These are phyloP conservation scores for Sapayoa aenigma DNA, from an alignment of 2,113 vertebrate species.

Conservation along the genomic window DNA sequence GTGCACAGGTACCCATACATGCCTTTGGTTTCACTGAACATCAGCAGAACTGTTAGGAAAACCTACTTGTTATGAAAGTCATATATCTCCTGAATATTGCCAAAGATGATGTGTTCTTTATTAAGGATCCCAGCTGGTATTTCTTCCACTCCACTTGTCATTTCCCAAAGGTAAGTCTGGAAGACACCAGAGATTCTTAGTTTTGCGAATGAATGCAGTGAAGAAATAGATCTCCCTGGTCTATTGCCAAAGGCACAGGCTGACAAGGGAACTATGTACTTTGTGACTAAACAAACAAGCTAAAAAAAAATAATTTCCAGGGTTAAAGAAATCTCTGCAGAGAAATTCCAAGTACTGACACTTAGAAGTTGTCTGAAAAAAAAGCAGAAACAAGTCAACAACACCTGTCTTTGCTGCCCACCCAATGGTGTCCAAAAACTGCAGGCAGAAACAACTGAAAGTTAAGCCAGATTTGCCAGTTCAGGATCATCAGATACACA, in stretches of 20 bases:
- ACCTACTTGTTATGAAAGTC: conserved; percentile 98
- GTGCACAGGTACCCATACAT: background rate
- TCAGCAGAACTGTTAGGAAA: background rate
- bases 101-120: conserved; percentile 94
- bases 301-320: background rate
- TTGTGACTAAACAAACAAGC: background rate
- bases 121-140: conserved; percentile 90
- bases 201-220: conserved; percentile 1
- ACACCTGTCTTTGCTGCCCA: background rate
- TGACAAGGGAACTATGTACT: background rate
- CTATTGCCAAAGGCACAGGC: background rate
- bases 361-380: background rate
- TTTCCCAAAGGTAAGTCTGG: conserved; percentile 97
- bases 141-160: conserved; percentile 95
- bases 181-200: conserved; percentile 54
- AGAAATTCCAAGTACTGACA: background rate
- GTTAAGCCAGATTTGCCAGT: background rate
- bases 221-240: background rate
- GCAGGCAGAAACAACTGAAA: background rate
- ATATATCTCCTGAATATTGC: conserved; percentile 98
- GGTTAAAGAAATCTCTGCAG: background rate
- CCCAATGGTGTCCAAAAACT: background rate
- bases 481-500: background rate
- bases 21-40: background rate
- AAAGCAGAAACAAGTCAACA: background rate